These are phyloP conservation scores for Drosophila ezoana DNA, from an alignment of 2,888 invertebrate species.

Conservation along the genomic window DNA sequence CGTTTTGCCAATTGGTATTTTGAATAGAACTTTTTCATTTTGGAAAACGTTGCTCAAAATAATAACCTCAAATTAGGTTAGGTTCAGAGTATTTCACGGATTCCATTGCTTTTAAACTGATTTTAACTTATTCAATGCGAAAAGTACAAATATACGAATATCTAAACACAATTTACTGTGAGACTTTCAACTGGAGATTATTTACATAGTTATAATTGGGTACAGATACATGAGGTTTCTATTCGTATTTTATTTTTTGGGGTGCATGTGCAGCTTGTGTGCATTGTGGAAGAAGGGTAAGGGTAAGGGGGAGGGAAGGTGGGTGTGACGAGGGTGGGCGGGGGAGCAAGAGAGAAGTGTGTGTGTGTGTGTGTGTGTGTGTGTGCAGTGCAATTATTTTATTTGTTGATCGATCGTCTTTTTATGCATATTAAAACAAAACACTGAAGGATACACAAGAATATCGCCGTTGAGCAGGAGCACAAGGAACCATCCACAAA, in stretches of 20 bases:
- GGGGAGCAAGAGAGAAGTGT: constrained; percentile 18
- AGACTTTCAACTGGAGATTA: constrained; percentile 43
- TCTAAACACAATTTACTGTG: constrained; percentile 38
- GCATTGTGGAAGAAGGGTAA: constrained; percentile 20
- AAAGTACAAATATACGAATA: constrained; percentile 35
- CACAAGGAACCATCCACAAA: constrained; percentile 10
- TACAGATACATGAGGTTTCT: constrained; percentile 33
- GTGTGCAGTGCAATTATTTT: constrained; percentile 43
- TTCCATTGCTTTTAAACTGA: constrained; percentile 53
- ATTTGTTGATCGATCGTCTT: constrained; percentile 30
- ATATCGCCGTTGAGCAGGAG: constrained; percentile 26
- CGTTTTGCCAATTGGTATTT: constrained; percentile 28
- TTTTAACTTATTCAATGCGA: constrained; percentile 57
- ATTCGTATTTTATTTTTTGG: constrained; percentile 10
- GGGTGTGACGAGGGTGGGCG: constrained; percentile 14
- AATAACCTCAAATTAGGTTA: background rate
- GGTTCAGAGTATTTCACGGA: background rate
- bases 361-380: constrained; percentile 16
- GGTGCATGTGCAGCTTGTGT: constrained; percentile 51
- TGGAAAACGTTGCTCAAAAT: background rate
- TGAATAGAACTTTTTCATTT: background rate
- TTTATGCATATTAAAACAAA: constrained; percentile 44
- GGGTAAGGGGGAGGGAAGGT: constrained; percentile 12
- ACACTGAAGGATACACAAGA: constrained; percentile 20
- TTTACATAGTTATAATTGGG: constrained; percentile 47